Base-by-base conservation (phyloP, 2,888 invertebrate genomes). In the Congeria kusceri region DNA sequence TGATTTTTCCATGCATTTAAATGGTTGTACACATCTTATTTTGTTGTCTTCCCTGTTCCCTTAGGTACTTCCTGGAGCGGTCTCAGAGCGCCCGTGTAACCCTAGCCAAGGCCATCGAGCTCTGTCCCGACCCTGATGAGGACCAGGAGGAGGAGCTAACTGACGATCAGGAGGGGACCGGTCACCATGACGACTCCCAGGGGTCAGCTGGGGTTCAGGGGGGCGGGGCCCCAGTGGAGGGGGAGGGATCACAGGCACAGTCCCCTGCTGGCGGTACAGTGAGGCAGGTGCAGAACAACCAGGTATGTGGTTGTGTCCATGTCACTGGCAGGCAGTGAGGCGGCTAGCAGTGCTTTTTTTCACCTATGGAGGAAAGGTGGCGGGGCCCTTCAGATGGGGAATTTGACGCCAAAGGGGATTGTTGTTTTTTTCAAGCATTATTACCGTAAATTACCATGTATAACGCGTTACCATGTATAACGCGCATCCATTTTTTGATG, bases 21-120 rank as follows among this genome's bases (percentile, higher is more conserved):
- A n/a, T n/a, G n/a, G n/a, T n/a, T n/a, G n/a, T n/a, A n/a, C n/a
- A n/a, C n/a, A n/a, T n/a, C n/a, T n/a, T n/a, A n/a, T n/a, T n/a
- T n/a, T n/a, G n/a, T 32, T 53, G 9, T 18, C 20, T 20, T 53
- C 25, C 18, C 4, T 53, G 5, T 53, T 20, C 9, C 67, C 29
- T 59, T 80, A 92, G 93, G 25, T 93, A 93, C 83, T 98, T 97
- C 95, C 94, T 99, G 85, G 98, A 98, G 93, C 95, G 98, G 84
- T 98, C 98, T 84, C 97, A 97, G 92, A 98, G 98, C 85, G 98
- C 98, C 0, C 95, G 97, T 84, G 96, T 97, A 92, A 98, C 97
- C 0, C 95, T 98, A 77, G 96, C 96, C 85, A 95, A 96, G 92
- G 97, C 97, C 7, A 95, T 95, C 84, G 96, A 96, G 91, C 94